Percentiles rank a stretch among this genome's conserved stretches.
These are phyloP conservation scores for Pomacea canaliculata DNA, from an alignment of 2,888 invertebrate genomes.

Conservation along the genomic window DNA sequence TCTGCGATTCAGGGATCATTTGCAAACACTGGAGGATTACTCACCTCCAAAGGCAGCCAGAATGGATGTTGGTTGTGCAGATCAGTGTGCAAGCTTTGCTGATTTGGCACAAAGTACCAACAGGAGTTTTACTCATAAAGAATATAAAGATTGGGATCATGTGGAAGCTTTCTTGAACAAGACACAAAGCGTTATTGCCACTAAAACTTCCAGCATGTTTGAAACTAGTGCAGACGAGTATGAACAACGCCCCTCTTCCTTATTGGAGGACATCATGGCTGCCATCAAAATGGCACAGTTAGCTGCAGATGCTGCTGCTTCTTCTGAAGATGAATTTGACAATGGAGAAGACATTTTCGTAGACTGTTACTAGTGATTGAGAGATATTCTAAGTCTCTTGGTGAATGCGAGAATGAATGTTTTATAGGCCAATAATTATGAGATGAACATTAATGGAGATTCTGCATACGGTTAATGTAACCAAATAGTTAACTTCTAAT, in stretches of 20 bases:
- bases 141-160: neutral
- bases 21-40: neutral
- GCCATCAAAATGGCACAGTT: constrained; percentile 15
- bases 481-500: too few relatives aligned
- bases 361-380: constrained; percentile 37
- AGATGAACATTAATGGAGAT: too few relatives aligned
- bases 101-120: neutral
- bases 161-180: neutral
- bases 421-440: too few relatives aligned
- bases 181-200: neutral
- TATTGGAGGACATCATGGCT: constrained; percentile 44
- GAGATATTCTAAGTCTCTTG: neutral
- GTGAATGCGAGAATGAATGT: too few relatives aligned
- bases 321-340: constrained; percentile 26
- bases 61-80: too few relatives aligned
- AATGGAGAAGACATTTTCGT: constrained; percentile 39
- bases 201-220: neutral
- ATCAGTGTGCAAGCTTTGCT: too few relatives aligned
- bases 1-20: neutral
- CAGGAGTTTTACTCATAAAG: neutral
- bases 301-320: neutral
- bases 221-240: constrained; percentile 36
- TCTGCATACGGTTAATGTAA: too few relatives aligned
- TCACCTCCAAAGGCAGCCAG: neutral
- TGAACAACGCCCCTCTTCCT: constrained; percentile 33